A percentile compares a stretch with the other conserved stretches of the same genome.
Conservation (phyloP, 2,113 vertebrate genomes). For the Ceratotherium simum region DNA sequence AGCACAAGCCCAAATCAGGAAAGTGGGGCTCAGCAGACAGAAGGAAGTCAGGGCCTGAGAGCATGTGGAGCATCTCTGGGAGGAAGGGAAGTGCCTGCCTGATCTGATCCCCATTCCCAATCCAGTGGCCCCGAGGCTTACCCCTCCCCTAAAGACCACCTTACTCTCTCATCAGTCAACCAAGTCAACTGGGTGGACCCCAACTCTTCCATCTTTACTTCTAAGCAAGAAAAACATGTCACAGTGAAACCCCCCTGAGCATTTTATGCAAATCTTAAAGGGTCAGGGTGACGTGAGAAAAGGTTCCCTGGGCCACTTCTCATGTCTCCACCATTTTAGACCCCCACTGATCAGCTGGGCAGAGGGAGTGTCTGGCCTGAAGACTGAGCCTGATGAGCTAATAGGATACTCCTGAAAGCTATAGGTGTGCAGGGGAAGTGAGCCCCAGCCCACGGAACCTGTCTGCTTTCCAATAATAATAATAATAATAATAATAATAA, state of each 20-base stretch:
- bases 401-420: background rate
- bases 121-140: background rate
- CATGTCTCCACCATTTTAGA: no score
- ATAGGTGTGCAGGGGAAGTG: rapidly evolving
- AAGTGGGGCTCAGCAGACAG: background rate
- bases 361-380: background rate
- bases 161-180: background rate
- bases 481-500: no score
- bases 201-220: background rate
- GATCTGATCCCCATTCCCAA: background rate
- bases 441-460: background rate
- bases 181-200: background rate
- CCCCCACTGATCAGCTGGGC: no score
- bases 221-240: background rate
- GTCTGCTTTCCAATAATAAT: background rate
- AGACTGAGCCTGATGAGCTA: background rate
- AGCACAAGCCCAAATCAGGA: background rate
- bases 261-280: background rate
- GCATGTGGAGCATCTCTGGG: background rate
- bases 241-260: background rate
- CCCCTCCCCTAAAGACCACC: no score
- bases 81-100: background rate
- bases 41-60: no score
- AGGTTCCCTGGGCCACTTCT: background rate
- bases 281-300: background rate